Percentiles rank a stretch among this genome's conserved stretches.
These are phyloP conservation scores for Ianthella basta DNA, from an alignment of 37 sponge, comb jelly and placozoan species.

Conservation along the genomic window DNA sequence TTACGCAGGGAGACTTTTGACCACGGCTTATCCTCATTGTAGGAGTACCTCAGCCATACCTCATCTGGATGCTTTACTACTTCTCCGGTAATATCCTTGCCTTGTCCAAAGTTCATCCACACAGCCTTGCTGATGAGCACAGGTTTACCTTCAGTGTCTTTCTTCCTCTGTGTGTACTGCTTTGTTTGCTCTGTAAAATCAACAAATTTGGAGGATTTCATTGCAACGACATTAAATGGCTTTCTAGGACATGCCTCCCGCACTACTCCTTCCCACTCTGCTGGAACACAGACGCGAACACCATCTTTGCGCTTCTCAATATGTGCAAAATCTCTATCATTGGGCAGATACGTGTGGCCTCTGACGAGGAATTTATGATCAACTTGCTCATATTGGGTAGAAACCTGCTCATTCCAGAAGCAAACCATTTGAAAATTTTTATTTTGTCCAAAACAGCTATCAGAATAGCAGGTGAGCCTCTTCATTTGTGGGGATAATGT, in stretches of 20 bases:
- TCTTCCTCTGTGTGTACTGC: no score
- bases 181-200: constrained; percentile 42
- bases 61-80: constrained; percentile 44
- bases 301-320: constrained; percentile 39
- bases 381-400: constrained; percentile 17
- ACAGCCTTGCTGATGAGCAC: constrained; percentile 41
- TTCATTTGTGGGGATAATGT: no score
- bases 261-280: no score
- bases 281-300: constrained; percentile 24
- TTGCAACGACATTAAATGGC: no score
- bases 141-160: no score
- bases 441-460: constrained; percentile 51
- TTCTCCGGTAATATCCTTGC: neutral
- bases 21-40: constrained; percentile 36
- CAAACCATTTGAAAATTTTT: constrained; percentile 46
- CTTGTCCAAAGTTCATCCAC: constrained; percentile 45
- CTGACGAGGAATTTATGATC: constrained; percentile 51
- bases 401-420: constrained; percentile 32
- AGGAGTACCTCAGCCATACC: constrained; percentile 38
- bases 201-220: constrained; percentile 9
- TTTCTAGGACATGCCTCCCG: no score
- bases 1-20: constrained; percentile 46
- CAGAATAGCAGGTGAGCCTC: constrained; percentile 40
- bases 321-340: constrained; percentile 37
- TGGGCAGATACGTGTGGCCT: constrained; percentile 25